Percentiles rank a stretch among this genome's conserved stretches.
Evolutionary conservation across 2,797 vertebrate genomes (phyloP).

Genomic region (Danionella dracula): DNA sequence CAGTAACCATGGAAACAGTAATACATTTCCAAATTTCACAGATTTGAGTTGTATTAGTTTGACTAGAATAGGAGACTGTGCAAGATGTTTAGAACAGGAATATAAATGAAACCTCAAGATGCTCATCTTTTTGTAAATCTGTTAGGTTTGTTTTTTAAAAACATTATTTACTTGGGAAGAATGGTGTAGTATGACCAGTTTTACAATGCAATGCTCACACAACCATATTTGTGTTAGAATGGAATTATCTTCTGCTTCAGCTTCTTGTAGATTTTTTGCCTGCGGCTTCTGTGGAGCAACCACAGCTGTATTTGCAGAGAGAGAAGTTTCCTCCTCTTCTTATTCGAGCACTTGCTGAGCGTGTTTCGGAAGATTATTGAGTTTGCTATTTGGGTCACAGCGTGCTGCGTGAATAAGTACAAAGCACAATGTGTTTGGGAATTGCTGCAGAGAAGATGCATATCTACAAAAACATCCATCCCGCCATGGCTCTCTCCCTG

Average conservation of each 20-base stretch:
- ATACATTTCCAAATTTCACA: too few relatives aligned
- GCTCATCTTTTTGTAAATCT: background rate
- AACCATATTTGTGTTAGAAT: background rate
- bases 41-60: too few relatives aligned
- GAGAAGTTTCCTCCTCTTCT: too few relatives aligned
- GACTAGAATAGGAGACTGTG: too few relatives aligned
- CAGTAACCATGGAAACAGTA: too few relatives aligned
- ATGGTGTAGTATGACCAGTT: background rate
- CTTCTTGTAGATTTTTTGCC: slow-evolving; percentile 10
- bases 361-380: slow-evolving; percentile 51
- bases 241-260: slow-evolving; percentile 2
- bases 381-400: slow-evolving; percentile 51
- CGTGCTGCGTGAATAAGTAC: slow-evolving; percentile 41
- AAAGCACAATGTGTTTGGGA: slow-evolving; percentile 33
- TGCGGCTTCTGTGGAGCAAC: too few relatives aligned
- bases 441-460: slow-evolving; percentile 33
- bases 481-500: background rate
- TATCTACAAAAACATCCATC: slow-evolving; percentile 29
- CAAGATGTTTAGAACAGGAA: too few relatives aligned
- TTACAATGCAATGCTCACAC: background rate
- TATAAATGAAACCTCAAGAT: background rate
- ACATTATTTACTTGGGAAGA: background rate
- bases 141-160: background rate
- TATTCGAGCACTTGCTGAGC: slow-evolving; percentile 28
- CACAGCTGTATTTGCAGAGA: too few relatives aligned